These are phyloP conservation scores for Temnothorax nylanderi DNA, from an alignment of 1,140 invertebrate genomes.

Conservation along the genomic window DNA sequence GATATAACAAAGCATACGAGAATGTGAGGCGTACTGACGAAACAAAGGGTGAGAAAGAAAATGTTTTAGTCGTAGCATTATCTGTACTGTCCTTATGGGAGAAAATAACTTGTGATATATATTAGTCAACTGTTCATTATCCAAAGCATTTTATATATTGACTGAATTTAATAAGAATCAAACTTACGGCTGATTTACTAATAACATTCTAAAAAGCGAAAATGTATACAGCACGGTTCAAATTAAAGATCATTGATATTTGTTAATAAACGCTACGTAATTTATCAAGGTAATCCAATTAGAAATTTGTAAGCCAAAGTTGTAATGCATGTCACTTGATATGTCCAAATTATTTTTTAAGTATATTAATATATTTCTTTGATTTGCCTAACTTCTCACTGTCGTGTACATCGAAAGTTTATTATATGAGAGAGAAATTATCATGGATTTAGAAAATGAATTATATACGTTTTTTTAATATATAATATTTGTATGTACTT, in stretches of 20 bases:
- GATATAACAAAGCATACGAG: slow-evolving; percentile 47
- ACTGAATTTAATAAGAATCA: slow-evolving; percentile 62
- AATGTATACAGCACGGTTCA: slow-evolving; percentile 15
- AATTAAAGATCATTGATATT: slow-evolving; percentile 27
- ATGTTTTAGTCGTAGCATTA: slow-evolving; percentile 60
- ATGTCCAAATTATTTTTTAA: slow-evolving; percentile 36
- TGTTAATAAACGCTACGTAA: slow-evolving; percentile 20
- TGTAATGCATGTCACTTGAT: slow-evolving; percentile 30
- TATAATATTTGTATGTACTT: neutral
- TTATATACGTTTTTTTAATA: slow-evolving; percentile 1
- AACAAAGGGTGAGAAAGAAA: slow-evolving; percentile 34
- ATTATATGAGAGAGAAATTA: neutral
- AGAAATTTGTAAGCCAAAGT: slow-evolving; percentile 30
- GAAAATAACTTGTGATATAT: slow-evolving; percentile 68
- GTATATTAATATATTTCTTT: neutral
- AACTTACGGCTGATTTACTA: slow-evolving; percentile 54
- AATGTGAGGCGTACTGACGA: slow-evolving; percentile 16
- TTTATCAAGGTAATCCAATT: slow-evolving; percentile 25
- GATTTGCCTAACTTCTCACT: slow-evolving; percentile 14
- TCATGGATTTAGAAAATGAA: neutral
- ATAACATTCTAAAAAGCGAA: slow-evolving; percentile 35
- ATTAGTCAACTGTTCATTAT: slow-evolving; percentile 62
- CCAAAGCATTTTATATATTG: slow-evolving; percentile 60
- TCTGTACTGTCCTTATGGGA: slow-evolving; percentile 56
- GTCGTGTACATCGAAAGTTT: slow-evolving; percentile 7